phyloP scores from a whole-genome alignment of 2,888 invertebrate species.

The Pandemis cinnamomeana region DNA sequence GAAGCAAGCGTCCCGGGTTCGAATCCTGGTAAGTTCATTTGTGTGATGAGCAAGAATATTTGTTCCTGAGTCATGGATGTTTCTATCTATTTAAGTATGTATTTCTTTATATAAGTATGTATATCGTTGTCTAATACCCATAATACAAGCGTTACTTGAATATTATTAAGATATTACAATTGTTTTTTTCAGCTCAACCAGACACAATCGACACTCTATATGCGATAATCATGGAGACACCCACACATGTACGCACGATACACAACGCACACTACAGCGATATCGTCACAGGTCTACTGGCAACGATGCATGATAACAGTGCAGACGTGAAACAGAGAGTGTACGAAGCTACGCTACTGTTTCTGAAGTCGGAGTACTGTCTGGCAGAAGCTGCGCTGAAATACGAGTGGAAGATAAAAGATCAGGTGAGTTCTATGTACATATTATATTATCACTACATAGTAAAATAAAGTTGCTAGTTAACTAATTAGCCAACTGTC shows the following conservation, averaged over 20 bases:
- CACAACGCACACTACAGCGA: conserved; percentile 54
- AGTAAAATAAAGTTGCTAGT: too few relatives aligned
- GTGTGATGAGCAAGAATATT: too few relatives aligned
- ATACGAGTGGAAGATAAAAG: conserved; percentile 63
- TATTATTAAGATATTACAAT: too few relatives aligned
- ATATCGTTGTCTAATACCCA: too few relatives aligned
- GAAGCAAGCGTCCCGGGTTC: too few relatives aligned
- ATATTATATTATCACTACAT: too few relatives aligned
- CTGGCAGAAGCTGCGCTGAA: conserved; percentile 59
- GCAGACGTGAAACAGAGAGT: conserved; percentile 49
- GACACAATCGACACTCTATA: conserved; percentile 50
- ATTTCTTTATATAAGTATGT: too few relatives aligned
- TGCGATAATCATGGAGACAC: conserved; percentile 59
- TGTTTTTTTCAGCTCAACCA: conserved; percentile 16
- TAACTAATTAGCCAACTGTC: too few relatives aligned
- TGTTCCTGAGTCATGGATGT: too few relatives aligned
- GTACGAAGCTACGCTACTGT: conserved; percentile 56
- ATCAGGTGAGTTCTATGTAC: conserved; percentile 57
- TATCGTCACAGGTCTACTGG: conserved; percentile 53
- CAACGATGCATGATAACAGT: conserved; percentile 44
- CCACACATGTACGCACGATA: conserved; percentile 58
- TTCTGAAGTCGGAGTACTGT: conserved; percentile 65
- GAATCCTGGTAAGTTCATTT: too few relatives aligned
- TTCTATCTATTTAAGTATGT: too few relatives aligned
- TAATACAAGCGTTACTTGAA: too few relatives aligned